Evolutionary conservation across 2,888 invertebrate genomes (phyloP), one percentile per base, ranked within the genome.

Genomic region (Drosophila leonis): DNA sequence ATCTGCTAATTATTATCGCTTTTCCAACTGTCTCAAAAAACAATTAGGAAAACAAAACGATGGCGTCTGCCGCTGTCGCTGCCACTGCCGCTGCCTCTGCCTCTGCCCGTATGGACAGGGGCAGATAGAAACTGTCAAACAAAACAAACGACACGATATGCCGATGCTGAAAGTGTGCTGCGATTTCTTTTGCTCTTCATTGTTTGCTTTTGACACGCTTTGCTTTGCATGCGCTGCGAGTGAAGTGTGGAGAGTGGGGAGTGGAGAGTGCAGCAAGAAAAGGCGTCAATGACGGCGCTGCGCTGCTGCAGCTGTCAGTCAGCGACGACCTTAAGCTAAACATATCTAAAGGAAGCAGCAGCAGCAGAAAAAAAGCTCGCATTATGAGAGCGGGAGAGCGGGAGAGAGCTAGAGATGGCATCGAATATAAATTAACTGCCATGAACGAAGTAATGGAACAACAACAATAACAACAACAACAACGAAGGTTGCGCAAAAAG

Each of bases 341-440:
- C 74, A 71, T 64, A 65, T 73, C 75, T 69, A 78, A 87, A 78
- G 90, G 84, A 87, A 75, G 69, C 72, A 74, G 52, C 59, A 67
- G 69, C 60, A 75, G 69, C 71, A 75, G 52, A 54, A 67, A 60
- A 65, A 72, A 75, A 69, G 80, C 78, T 67, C 44, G 59, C 65
- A 57, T 49, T 48, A 51, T 42, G 41, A 20, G 10, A 48, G 13
- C 63, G 56, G 13, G 24, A 39, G 37, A 37, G 46, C n/a, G 29
- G 49, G 13, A 70, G 57, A 67, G 61, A 62, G 37, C 59, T 68
- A 57, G 66, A 75, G 77, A 80, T 80, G 80, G 87, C 84, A 89
- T 76, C 79, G 82, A 76, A 87, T 87, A 84, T 84, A 84, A 84
- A 87, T 84, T 89, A 84, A 89, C 84, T 87, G 82, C 71, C 79